Percentiles rank a stretch among this genome's conserved stretches.
phyloP scores from a whole-genome alignment of 2,113 vertebrate species.

The Ammodytes dubius region DNA sequence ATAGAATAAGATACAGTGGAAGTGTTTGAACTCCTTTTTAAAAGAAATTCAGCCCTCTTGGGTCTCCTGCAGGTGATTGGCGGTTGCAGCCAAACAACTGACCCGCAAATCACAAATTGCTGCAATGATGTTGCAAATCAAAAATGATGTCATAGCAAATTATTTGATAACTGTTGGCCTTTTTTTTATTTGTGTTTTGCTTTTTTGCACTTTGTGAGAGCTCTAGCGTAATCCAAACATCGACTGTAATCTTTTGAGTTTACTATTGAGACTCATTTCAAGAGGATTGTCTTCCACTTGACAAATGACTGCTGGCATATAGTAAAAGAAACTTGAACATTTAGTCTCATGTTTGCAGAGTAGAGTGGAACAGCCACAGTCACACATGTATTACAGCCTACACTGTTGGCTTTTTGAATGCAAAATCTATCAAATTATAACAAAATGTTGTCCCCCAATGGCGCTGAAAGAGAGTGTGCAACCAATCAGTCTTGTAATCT shows the following conservation, averaged over 20 bases:
- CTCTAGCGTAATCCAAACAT: not conserved
- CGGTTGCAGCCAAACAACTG: constrained; percentile 40
- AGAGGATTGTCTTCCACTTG: constrained; percentile 4
- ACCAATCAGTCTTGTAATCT: not conserved
- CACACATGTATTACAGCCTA: not conserved
- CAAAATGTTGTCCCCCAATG: not conserved
- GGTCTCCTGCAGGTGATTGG: constrained; percentile 52
- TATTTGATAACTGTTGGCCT: constrained; percentile 20
- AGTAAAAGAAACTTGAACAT: not conserved
- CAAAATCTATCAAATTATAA: not conserved
- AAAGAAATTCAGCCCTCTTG: constrained; percentile 20
- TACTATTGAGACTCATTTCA: not conserved
- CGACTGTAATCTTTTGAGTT: not conserved
- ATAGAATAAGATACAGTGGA: constrained; percentile 62
- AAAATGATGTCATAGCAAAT: constrained; percentile 44
- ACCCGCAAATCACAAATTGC: constrained; percentile 40
- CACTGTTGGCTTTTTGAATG: not conserved
- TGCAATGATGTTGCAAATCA: constrained; percentile 40
- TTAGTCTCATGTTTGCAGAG: not conserved
- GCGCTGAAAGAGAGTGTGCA: constrained; percentile 4
- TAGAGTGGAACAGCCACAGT: not conserved
- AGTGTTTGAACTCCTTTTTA: constrained; percentile 54
- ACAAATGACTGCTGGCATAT: not conserved
- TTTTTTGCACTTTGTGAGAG: constrained; percentile 15
- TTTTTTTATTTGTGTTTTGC: not conserved